A percentile compares a stretch with the other conserved stretches of the same genome.
These are phyloP conservation scores for Pelobates fuscus DNA, from an alignment of 2,113 vertebrate genomes.

Conservation along the genomic window DNA sequence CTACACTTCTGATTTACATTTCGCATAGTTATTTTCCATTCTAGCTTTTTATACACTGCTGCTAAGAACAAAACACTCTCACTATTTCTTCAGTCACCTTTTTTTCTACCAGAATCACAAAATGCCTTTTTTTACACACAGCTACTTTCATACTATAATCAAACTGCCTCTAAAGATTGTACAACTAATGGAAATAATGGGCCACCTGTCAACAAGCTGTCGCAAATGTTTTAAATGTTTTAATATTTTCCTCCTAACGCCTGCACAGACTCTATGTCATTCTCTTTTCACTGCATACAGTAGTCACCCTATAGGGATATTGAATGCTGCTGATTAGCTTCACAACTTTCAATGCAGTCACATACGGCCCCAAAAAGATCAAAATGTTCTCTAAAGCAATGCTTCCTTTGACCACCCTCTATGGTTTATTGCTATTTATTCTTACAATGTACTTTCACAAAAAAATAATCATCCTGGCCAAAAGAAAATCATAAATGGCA, in stretches of 20 bases:
- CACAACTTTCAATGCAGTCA: slow-evolving; percentile 34
- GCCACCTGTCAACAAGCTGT: slow-evolving; percentile 49
- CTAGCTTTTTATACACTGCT: slow-evolving; percentile 34
- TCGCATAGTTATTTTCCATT: slow-evolving; percentile 48
- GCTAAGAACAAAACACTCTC: slow-evolving; percentile 48
- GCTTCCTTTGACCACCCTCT: slow-evolving; percentile 35
- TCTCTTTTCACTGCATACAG: slow-evolving; percentile 36
- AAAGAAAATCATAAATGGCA: slow-evolving; percentile 6
- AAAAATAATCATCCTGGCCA: slow-evolving; percentile 37
- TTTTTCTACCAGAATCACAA: slow-evolving; percentile 38
- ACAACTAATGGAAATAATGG: slow-evolving; percentile 50
- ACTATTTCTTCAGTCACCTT: slow-evolving; percentile 40
- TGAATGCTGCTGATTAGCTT: slow-evolving; percentile 48
- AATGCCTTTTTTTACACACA: slow-evolving; percentile 46
- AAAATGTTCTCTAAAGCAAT: slow-evolving; percentile 37
- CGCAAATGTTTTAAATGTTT: slow-evolving; percentile 49
- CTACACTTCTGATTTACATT: slow-evolving; percentile 39
- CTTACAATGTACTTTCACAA: slow-evolving; percentile 20
- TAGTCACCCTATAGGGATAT: slow-evolving; percentile 47
- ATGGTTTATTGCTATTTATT: slow-evolving; percentile 45
- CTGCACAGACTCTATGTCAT: slow-evolving; percentile 42
- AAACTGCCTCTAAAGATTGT: slow-evolving; percentile 48
- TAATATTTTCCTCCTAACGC: slow-evolving; percentile 51
- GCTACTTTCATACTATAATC: slow-evolving; percentile 50
- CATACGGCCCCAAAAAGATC: slow-evolving; percentile 41